Evolutionary conservation across 2,113 vertebrate species (phyloP).

Genomic region (Pseudorectes ferrugineus): DNA sequence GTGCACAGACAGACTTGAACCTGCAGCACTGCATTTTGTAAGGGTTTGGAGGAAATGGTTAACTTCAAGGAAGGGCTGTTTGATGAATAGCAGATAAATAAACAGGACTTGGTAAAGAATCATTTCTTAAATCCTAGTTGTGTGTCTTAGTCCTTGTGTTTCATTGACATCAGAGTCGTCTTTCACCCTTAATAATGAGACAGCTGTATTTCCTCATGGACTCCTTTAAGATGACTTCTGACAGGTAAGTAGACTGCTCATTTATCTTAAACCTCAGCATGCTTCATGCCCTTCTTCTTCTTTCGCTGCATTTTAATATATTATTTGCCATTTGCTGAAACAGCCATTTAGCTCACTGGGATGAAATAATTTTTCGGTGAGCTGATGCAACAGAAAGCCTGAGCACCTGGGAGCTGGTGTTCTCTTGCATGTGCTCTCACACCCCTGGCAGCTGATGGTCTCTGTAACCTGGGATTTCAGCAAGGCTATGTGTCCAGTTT

Average conservation of each 20-base stretch:
- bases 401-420: accelerated
- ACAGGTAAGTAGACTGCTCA: not conserved
- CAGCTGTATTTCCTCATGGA: not conserved
- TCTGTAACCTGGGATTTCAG: not conserved
- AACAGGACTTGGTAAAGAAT: not conserved
- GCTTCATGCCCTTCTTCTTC: not conserved
- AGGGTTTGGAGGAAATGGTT: not conserved
- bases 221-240: not conserved
- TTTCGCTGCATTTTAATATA: not conserved
- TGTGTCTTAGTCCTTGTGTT: not conserved
- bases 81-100: not conserved
- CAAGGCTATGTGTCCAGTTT: not conserved
- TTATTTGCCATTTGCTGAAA: not conserved
- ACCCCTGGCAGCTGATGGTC: not conserved
- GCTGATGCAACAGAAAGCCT: not conserved
- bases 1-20: not conserved
- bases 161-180: not conserved
- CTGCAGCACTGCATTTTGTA: not conserved
- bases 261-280: not conserved
- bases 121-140: not conserved
- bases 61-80: not conserved
- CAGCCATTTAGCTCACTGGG: not conserved
- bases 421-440: not conserved
- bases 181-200: not conserved
- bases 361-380: not conserved